phyloP scores from a whole-genome alignment of 2,888 invertebrate genomes.

The Drosophila pseudotakahashii region DNA sequence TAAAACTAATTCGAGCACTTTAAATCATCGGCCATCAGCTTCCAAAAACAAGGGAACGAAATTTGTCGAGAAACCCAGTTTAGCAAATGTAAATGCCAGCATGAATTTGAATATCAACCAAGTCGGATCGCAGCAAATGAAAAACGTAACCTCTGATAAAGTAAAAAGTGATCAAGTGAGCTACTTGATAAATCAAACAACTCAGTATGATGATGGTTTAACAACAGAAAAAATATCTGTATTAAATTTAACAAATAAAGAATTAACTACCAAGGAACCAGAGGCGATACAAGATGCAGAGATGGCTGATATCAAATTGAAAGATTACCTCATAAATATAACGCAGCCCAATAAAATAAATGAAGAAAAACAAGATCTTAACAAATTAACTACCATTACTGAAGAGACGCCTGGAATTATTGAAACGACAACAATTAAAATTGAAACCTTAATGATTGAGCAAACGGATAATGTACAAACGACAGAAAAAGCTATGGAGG shows the following conservation, averaged over 20 bases:
- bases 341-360: no score
- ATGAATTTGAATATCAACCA: slow-evolving; percentile 11
- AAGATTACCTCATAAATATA: not conserved
- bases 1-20: slow-evolving; percentile 8
- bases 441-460: not conserved
- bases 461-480: not conserved
- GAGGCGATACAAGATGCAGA: not conserved
- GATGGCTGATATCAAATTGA: not conserved
- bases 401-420: no score
- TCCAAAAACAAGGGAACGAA: slow-evolving; percentile 2
- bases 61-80: slow-evolving; percentile 2
- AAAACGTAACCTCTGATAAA: slow-evolving; percentile 1
- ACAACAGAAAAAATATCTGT: not conserved
- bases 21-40: slow-evolving; percentile 1
- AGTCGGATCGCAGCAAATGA: slow-evolving; percentile 3
- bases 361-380: not conserved
- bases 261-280: not conserved
- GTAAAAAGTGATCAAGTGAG: slow-evolving; percentile 1
- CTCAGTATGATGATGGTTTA: not conserved
- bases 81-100: not conserved
- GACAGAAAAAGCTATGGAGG: not conserved
- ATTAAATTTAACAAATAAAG: not conserved
- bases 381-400: not conserved
- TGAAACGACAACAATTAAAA: slow-evolving; percentile 1
- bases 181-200: not conserved